These are phyloP conservation scores for Oxystoma pomonae DNA, from an alignment of 2,888 invertebrate species.

Conservation along the genomic window DNA sequence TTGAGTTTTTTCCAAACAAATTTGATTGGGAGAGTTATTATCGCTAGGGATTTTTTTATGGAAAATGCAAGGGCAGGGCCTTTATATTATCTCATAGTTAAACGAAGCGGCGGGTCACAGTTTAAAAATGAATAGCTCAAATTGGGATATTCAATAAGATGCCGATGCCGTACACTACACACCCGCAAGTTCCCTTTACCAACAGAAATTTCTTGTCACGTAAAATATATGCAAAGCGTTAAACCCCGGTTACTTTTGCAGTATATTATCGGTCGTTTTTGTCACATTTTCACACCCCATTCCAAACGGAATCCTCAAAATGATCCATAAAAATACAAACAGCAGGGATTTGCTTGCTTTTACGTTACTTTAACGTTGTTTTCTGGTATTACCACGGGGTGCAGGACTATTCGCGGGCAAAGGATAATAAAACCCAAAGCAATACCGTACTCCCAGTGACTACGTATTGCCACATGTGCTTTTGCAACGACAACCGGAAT, in stretches of 20 bases:
- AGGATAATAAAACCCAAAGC: constrained; percentile 22
- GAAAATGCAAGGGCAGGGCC: too few relatives aligned
- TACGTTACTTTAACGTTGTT: neutral
- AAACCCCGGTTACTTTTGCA: neutral
- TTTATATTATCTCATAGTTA: too few relatives aligned
- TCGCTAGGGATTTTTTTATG: too few relatives aligned
- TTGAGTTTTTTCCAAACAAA: too few relatives aligned
- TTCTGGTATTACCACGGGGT: constrained; percentile 22
- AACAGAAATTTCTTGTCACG: too few relatives aligned
- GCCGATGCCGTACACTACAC: too few relatives aligned
- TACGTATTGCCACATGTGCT: constrained; percentile 22
- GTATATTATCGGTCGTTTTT: constrained; percentile 24
- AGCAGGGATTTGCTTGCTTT: constrained; percentile 22
- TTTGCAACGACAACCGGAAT: constrained; percentile 17
- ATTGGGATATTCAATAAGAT: too few relatives aligned
- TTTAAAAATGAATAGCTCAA: too few relatives aligned
- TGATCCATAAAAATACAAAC: constrained; percentile 27
- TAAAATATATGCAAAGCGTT: neutral
- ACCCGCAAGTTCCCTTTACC: too few relatives aligned
- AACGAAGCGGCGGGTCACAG: too few relatives aligned
- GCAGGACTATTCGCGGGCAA: constrained; percentile 19
- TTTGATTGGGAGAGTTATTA: too few relatives aligned
- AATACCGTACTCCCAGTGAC: constrained; percentile 20
- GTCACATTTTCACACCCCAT: constrained; percentile 26
- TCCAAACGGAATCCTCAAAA: constrained; percentile 25